Evolutionary conservation across 2,797 vertebrate genomes (phyloP).

Genomic region (Phrynocephalus vlangalii): DNA sequence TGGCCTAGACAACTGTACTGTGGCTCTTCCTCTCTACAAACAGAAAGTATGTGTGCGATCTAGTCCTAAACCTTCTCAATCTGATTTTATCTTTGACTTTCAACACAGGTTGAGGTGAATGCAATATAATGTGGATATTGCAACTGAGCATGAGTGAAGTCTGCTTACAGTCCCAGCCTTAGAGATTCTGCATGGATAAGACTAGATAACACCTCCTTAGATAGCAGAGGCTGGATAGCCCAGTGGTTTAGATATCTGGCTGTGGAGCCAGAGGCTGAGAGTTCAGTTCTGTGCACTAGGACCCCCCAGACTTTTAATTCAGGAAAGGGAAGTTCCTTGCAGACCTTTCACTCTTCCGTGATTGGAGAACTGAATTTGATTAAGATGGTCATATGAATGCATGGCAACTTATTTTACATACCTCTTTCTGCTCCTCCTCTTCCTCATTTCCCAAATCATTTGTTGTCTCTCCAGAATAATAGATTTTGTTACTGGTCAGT

Average conservation of each 20-base stretch:
- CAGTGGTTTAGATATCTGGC: no score
- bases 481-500: constrained; percentile 97
- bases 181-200: neutral
- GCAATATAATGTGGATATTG: neutral
- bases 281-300: no score
- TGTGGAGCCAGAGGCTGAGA: no score
- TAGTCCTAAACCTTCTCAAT: neutral
- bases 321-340: neutral
- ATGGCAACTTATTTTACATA: constrained; percentile 68
- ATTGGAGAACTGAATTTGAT: neutral
- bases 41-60: neutral
- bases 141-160: neutral
- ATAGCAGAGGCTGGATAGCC: neutral
- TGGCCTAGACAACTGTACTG: neutral
- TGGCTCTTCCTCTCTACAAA: neutral
- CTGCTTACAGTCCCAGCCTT: neutral
- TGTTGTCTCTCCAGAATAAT: constrained; percentile 96
- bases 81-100: neutral
- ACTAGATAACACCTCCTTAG: neutral
- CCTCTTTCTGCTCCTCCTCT: constrained; percentile 97
- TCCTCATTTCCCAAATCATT: constrained; percentile 94
- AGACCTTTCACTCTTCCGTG: neutral
- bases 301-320: neutral
- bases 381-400: neutral
- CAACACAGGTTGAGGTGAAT: neutral